Evolutionary conservation across 2,888 invertebrate genomes (phyloP).

Genomic region (Diplazon laetatorius): DNA sequence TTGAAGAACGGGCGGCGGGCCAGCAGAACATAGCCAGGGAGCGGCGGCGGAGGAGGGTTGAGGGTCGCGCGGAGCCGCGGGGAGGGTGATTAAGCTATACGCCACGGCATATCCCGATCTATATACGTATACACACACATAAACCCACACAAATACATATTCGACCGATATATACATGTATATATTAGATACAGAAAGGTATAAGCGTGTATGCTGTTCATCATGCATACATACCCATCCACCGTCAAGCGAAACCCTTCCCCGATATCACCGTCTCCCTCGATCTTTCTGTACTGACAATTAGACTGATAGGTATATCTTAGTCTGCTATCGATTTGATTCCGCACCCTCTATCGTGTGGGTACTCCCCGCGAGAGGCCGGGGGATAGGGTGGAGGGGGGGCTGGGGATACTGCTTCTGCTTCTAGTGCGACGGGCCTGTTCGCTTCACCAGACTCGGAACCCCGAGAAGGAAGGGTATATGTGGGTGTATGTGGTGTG

Average conservation of each 20-base stretch:
- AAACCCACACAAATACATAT: constrained; percentile 28
- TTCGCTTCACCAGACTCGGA: constrained; percentile 31
- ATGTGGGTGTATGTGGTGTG: constrained; percentile 55
- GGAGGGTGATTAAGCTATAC: constrained; percentile 85
- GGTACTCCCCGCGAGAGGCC: too few species aligned
- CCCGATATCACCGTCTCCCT: constrained; percentile 80
- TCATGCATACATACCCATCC: constrained; percentile 38
- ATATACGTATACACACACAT: constrained; percentile 35
- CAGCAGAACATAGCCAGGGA: too few species aligned
- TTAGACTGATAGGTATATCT: constrained; percentile 83
- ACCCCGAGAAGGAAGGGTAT: constrained; percentile 27
- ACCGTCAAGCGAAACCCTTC: constrained; percentile 66
- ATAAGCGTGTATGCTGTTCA: constrained; percentile 12
- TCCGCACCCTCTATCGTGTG: constrained; percentile 80
- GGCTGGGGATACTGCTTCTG: constrained; percentile 47
- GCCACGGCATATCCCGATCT: constrained; percentile 83
- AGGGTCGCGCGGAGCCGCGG: constrained; percentile 71
- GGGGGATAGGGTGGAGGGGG: constrained; percentile 44
- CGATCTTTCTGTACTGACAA: constrained; percentile 83
- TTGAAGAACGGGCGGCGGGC: constrained; percentile 72
- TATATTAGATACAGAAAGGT: constrained; percentile 3
- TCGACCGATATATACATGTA: constrained; percentile 18
- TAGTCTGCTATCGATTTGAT: constrained; percentile 83
- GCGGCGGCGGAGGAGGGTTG: constrained; percentile 65
- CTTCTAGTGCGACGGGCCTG: constrained; percentile 36